A percentile compares a stretch with the other conserved stretches of the same genome.
phyloP scores from a whole-genome alignment of 2,797 vertebrate species.

The Hydrolagus colliei region DNA sequence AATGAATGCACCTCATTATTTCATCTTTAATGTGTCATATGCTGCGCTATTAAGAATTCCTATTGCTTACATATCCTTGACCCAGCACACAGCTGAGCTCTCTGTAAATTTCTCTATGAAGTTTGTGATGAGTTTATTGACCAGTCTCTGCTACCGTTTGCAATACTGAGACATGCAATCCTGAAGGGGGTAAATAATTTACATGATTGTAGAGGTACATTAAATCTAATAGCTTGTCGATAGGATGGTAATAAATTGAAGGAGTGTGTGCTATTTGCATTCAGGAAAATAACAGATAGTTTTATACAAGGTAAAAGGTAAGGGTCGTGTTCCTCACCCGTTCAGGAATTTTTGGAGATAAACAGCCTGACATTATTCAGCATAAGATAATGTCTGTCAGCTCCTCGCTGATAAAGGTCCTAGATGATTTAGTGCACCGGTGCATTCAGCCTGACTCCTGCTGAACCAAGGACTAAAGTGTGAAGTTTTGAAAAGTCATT shows the following conservation, averaged over 20 bases:
- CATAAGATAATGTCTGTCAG: conserved; percentile 47
- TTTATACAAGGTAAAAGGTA: neutral
- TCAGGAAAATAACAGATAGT: conserved; percentile 20
- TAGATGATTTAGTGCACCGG: conserved; percentile 38
- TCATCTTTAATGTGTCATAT: conserved; percentile 38
- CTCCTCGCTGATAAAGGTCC: conserved; percentile 45
- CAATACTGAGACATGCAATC: conserved; percentile 41
- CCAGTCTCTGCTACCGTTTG: conserved; percentile 47
- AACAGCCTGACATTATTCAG: conserved; percentile 46
- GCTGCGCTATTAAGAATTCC: conserved; percentile 53
- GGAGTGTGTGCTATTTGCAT: conserved; percentile 3
- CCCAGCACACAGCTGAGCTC: conserved; percentile 59
- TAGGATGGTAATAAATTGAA: conserved; percentile 19
- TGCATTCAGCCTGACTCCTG: conserved; percentile 33
- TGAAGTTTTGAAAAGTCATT: conserved; percentile 37
- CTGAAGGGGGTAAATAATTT: conserved; percentile 20
- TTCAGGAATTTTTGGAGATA: conserved; percentile 47
- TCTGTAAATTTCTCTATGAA: conserved; percentile 59
- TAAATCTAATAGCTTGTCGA: conserved; percentile 24
- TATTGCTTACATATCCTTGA: conserved; percentile 54
- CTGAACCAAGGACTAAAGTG: conserved; percentile 35
- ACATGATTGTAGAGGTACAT: conserved; percentile 14
- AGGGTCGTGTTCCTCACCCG: conserved; percentile 42
- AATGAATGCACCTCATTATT: conserved; percentile 46
- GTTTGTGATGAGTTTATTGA: conserved; percentile 60